phyloP scores from a whole-genome alignment of 2,888 invertebrate species.

The Perizoma affinitatum region DNA sequence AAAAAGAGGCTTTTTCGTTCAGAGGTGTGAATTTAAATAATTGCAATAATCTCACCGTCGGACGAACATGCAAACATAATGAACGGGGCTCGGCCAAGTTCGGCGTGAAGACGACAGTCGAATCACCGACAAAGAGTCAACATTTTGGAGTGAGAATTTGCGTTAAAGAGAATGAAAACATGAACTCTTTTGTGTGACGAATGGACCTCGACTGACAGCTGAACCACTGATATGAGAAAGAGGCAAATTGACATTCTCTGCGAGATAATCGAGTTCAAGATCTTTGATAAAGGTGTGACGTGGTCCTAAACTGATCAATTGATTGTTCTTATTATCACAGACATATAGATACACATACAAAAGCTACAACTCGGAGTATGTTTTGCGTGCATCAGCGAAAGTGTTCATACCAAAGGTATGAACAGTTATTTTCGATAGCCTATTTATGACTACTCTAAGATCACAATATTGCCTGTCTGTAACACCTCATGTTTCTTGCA shows the following conservation, averaged over 20 bases:
- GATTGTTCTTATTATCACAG: too few relatives aligned
- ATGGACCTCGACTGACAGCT: not conserved
- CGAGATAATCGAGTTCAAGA: too few relatives aligned
- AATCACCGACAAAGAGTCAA: constrained; percentile 53
- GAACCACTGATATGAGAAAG: too few relatives aligned
- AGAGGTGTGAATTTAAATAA: constrained; percentile 85
- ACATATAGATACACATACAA: too few relatives aligned
- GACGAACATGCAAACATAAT: constrained; percentile 80
- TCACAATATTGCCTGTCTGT: constrained; percentile 41
- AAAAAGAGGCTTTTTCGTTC: constrained; percentile 79
- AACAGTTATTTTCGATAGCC: not conserved
- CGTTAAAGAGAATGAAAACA: constrained; percentile 1
- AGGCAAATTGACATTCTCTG: too few relatives aligned
- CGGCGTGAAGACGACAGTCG: constrained; percentile 66
- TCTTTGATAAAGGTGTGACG: too few relatives aligned
- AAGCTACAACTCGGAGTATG: too few relatives aligned
- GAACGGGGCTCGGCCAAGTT: constrained; percentile 53
- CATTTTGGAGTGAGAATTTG: constrained; percentile 5
- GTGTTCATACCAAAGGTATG: not conserved
- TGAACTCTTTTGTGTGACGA: constrained; percentile 8
- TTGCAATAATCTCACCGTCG: constrained; percentile 78
- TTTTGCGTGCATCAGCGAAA: not conserved
- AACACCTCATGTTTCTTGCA: constrained; percentile 38
- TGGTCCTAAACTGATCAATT: too few relatives aligned
- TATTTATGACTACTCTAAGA: constrained; percentile 4